Evolutionary conservation across 2,888 invertebrate species (phyloP).

Genomic region (Xestia sexstrigata): DNA sequence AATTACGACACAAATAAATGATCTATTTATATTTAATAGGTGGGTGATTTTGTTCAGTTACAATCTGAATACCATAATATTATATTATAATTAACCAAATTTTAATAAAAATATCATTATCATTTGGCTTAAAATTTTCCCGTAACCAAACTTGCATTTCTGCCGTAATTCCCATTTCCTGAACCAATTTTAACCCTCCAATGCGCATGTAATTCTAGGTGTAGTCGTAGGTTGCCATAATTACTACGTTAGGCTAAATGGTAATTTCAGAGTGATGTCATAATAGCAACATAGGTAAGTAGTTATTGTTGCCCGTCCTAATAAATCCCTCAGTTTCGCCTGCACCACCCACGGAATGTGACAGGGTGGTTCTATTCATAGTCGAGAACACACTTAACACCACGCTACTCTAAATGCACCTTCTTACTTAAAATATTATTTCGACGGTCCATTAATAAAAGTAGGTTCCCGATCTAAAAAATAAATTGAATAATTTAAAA

Average conservation of each 20-base stretch:
- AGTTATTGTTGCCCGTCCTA: constrained; percentile 55
- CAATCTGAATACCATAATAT: constrained; percentile 2
- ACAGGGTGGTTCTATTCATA: constrained; percentile 62
- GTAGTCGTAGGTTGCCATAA: constrained; percentile 36
- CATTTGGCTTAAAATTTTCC: neutral
- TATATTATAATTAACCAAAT: neutral
- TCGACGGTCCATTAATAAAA: neutral
- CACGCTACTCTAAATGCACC: constrained; percentile 21
- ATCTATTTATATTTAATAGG: constrained; percentile 23
- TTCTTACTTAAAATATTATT: constrained; percentile 10
- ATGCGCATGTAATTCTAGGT: constrained; percentile 12
- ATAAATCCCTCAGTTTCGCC: constrained; percentile 62
- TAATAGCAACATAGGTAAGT: constrained; percentile 35
- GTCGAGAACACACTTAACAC: constrained; percentile 27
- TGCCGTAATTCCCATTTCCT: neutral
- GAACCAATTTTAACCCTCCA: constrained; percentile 26
- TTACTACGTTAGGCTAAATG: constrained; percentile 48
- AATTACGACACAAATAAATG: constrained; percentile 32
- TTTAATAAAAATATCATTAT: neutral
- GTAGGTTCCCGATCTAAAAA: neutral
- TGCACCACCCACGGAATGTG: constrained; percentile 59
- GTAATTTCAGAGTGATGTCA: constrained; percentile 57
- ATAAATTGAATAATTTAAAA: neutral
- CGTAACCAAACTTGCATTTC: neutral
- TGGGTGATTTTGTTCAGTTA: constrained; percentile 12